A percentile compares a stretch with the other conserved stretches of the same genome.
Conservation (phyloP, 2,797 vertebrate species). For the Hypotaenidia philippensis region DNA sequence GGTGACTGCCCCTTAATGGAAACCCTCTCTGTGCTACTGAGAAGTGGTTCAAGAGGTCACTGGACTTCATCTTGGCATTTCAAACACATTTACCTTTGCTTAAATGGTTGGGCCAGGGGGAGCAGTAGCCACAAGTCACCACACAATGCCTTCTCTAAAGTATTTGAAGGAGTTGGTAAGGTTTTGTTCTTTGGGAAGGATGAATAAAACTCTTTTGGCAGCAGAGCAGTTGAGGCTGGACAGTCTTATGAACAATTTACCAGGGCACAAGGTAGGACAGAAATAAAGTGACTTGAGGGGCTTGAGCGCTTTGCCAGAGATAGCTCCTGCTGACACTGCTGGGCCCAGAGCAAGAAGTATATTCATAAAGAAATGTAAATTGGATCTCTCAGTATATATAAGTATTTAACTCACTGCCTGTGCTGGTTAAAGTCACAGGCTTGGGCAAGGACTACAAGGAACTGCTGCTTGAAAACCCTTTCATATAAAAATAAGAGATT, state of each 20-base stretch:
- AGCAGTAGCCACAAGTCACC: background rate
- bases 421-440: background rate
- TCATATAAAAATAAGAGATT: background rate
- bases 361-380: slow-evolving; percentile 30
- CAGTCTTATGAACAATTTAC: background rate
- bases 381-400: slow-evolving; percentile 11
- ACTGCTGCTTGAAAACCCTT: background rate
- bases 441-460: background rate
- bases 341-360: background rate
- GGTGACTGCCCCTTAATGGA: slow-evolving; percentile 15
- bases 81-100: background rate
- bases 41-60: background rate
- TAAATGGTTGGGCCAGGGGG: background rate
- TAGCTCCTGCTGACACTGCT: background rate
- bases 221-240: background rate
- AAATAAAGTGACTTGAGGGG: background rate
- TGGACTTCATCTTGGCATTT: slow-evolving; percentile 49
- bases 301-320: background rate
- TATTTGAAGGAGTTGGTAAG: background rate
- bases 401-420: background rate
- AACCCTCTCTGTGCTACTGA: background rate
- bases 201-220: background rate
- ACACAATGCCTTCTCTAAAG: rapidly evolving
- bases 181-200: background rate
- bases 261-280: background rate